Percentiles rank a stretch among this genome's conserved stretches.
These are phyloP conservation scores for Palythoa heliodiscus DNA, from an alignment of 92 coral and sea anemone species.

Conservation along the genomic window DNA sequence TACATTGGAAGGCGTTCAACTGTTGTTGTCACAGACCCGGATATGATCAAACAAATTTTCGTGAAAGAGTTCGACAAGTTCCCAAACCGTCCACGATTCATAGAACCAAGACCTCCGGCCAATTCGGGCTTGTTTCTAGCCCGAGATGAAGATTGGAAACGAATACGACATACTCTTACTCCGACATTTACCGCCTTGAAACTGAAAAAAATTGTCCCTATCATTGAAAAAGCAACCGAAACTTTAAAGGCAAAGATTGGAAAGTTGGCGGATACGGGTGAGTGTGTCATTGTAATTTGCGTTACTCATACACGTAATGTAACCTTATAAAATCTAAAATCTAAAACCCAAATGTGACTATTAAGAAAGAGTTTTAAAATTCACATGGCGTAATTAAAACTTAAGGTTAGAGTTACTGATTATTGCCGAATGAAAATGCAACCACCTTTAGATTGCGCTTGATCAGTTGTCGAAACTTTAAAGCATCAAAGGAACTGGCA, in stretches of 20 bases:
- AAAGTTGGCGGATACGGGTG: conserved; percentile 60
- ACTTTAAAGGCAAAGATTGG: neutral
- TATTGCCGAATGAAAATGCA: too few relatives aligned
- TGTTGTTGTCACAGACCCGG: conserved; percentile 67
- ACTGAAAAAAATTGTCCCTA: conserved; percentile 71
- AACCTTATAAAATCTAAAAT: neutral
- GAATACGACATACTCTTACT: conserved; percentile 67
- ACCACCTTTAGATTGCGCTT: too few relatives aligned
- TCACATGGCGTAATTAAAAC: too few relatives aligned
- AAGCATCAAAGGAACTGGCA: too few relatives aligned
- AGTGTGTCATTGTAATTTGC: neutral
- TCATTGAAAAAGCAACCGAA: neutral
- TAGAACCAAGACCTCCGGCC: conserved; percentile 63
- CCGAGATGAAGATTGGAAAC: conserved; percentile 65
- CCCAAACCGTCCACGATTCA: conserved; percentile 65
- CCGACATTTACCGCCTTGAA: conserved; percentile 79
- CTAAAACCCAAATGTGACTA: neutral
- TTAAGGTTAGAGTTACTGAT: too few relatives aligned
- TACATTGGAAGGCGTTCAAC: conserved; percentile 61
- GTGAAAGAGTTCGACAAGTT: conserved; percentile 82
- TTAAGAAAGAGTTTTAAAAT: too few relatives aligned
- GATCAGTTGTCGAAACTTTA: too few relatives aligned
- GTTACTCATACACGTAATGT: neutral
- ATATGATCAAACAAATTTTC: conserved; percentile 69
- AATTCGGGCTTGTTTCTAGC: conserved; percentile 50